phyloP scores from a whole-genome alignment of 2,888 invertebrate species.

The Acrobasis suavella region DNA sequence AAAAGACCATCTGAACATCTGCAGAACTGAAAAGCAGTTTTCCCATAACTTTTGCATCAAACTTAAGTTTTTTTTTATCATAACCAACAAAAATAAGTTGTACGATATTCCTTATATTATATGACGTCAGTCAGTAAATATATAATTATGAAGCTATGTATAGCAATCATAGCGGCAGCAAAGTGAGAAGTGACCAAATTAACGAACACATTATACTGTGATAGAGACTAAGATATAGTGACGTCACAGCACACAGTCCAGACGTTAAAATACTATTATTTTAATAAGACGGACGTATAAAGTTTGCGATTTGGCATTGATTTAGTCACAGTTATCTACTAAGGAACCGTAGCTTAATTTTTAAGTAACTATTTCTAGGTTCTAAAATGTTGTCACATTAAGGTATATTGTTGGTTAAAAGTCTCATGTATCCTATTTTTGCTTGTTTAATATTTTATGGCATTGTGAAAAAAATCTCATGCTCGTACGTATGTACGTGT shows the following conservation, averaged over 20 bases:
- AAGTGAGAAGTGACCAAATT: slow-evolving; percentile 42
- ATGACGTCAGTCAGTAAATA: slow-evolving; percentile 23
- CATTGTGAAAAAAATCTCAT: too few species aligned
- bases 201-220: slow-evolving; percentile 46
- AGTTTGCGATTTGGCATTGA: slow-evolving; percentile 1
- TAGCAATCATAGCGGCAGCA: slow-evolving; percentile 35
- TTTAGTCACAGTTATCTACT: neutral
- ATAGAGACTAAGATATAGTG: slow-evolving; percentile 37
- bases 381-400: too few species aligned
- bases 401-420: too few species aligned
- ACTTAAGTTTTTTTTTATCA: too few species aligned
- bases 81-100: neutral
- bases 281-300: slow-evolving; percentile 15
- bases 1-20: too few species aligned
- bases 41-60: too few species aligned
- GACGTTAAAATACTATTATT: slow-evolving; percentile 1
- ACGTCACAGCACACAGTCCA: slow-evolving; percentile 19
- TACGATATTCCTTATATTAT: neutral
- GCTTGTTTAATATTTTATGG: too few species aligned
- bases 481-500: too few species aligned
- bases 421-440: too few species aligned
- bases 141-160: slow-evolving; percentile 16
- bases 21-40: too few species aligned
- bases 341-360: too few species aligned
- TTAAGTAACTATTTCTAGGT: too few species aligned